Conservation (phyloP, 2,888 invertebrate species). For the Hemaris fuciformis region DNA sequence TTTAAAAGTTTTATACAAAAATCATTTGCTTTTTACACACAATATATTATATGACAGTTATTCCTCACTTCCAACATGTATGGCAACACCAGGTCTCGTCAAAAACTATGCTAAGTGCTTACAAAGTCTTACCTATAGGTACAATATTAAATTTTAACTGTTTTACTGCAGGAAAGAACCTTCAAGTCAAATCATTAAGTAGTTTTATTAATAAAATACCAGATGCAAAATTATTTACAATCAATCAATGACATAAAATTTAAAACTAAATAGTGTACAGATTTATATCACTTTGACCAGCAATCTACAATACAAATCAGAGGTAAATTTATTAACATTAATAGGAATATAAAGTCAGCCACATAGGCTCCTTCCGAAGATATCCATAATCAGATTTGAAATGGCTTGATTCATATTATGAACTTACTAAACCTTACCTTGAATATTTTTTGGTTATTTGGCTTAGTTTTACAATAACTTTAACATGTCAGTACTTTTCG, state of each 20-base stretch:
- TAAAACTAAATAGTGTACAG: background rate
- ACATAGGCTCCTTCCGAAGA: no score
- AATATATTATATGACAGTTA: background rate
- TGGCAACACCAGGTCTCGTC: background rate
- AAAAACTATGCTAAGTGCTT: background rate
- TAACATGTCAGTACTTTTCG: background rate
- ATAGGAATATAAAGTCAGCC: background rate
- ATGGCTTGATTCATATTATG: no score
- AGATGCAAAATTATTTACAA: background rate
- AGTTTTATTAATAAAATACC: background rate
- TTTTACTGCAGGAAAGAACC: background rate
- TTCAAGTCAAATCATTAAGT: background rate
- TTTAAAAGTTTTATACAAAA: background rate
- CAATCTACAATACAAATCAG: no score
- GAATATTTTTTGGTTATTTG: no score
- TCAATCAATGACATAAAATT: background rate
- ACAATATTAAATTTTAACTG: background rate
- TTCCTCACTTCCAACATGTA: background rate
- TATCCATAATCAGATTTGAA: no score
- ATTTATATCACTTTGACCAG: background rate
- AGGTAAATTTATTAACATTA: background rate
- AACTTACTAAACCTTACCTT: no score
- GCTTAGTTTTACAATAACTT: no score
- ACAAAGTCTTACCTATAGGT: no score
- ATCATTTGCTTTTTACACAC: background rate